Evolutionary conservation across 2,113 vertebrate species (phyloP).

Genomic region (Pristiophorus japonicus): DNA sequence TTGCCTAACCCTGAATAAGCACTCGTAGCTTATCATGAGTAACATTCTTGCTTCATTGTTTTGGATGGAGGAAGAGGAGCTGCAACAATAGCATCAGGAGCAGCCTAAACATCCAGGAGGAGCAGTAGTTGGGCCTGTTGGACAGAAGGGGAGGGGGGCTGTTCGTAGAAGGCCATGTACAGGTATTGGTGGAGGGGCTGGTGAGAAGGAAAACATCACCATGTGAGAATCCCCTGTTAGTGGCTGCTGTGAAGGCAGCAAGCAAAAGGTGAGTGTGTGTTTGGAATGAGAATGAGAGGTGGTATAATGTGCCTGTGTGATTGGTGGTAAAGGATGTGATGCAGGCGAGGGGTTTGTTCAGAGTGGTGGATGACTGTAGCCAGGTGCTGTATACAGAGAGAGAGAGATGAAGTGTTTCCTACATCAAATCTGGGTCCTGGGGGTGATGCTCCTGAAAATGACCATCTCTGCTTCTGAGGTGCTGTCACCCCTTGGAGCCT

Average conservation of each 20-base stretch:
- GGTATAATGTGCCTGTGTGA: not conserved
- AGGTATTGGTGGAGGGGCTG: not conserved
- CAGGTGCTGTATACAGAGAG: not conserved
- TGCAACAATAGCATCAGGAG: not conserved
- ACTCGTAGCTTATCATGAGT: not conserved
- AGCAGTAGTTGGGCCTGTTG: not conserved
- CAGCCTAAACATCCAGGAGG: not conserved
- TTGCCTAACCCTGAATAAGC: not conserved
- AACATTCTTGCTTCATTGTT: not conserved
- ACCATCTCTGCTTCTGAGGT: not conserved
- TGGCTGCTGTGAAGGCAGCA: not conserved
- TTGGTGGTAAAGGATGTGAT: not conserved
- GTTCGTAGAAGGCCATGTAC: not conserved
- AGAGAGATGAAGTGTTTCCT: not conserved
- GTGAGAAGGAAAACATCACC: not conserved
- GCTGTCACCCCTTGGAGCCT: not conserved
- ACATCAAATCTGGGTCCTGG: not conserved
- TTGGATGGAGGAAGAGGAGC: not conserved
- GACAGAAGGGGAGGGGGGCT: not conserved
- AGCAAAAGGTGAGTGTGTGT: not conserved
- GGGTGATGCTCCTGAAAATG: not conserved
- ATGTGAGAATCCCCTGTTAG: not conserved
- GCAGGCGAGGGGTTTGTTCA: not conserved
- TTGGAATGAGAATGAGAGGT: not conserved
- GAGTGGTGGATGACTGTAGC: not conserved